Evolutionary conservation across 2,797 vertebrate genomes (phyloP).

Genomic region (Tenualosa ilisha): DNA sequence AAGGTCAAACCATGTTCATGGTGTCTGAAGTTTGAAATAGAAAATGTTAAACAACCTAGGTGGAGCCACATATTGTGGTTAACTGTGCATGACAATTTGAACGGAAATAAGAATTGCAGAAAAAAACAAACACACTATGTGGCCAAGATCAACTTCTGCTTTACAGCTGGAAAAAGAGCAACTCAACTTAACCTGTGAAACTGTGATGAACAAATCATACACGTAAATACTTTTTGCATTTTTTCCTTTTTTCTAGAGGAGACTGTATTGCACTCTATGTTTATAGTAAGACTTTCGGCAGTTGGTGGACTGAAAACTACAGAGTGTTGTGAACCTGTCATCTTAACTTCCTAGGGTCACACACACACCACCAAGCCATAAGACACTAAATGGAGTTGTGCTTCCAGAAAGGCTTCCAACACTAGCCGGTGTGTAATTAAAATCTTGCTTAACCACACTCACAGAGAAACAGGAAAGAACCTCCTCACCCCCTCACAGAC

Average conservation of each 20-base stretch:
- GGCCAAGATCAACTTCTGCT: neutral
- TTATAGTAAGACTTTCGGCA: neutral
- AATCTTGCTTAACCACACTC: slow-evolving; percentile 49
- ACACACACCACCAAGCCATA: neutral
- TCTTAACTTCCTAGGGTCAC: neutral
- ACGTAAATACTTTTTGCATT: too few relatives aligned
- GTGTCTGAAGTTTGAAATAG: neutral
- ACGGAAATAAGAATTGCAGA: neutral
- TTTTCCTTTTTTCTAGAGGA: too few relatives aligned
- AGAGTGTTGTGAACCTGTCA: neutral
- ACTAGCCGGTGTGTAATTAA: slow-evolving; percentile 42
- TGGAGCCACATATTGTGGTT: neutral
- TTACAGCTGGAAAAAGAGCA: neutral
- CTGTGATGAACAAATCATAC: neutral
- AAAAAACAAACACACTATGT: neutral
- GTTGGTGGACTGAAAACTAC: neutral
- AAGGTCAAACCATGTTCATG: neutral
- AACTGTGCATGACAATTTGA: neutral
- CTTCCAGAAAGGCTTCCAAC: neutral
- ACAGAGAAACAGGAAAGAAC: slow-evolving; percentile 54
- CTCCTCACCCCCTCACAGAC: slow-evolving; percentile 54
- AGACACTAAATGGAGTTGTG: neutral
- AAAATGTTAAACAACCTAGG: neutral
- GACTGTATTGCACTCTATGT: too few relatives aligned
- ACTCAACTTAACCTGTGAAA: neutral